Evolutionary conservation across 1,140 invertebrate genomes (phyloP).

Genomic region (Pseudomyrmex flavicornis): DNA sequence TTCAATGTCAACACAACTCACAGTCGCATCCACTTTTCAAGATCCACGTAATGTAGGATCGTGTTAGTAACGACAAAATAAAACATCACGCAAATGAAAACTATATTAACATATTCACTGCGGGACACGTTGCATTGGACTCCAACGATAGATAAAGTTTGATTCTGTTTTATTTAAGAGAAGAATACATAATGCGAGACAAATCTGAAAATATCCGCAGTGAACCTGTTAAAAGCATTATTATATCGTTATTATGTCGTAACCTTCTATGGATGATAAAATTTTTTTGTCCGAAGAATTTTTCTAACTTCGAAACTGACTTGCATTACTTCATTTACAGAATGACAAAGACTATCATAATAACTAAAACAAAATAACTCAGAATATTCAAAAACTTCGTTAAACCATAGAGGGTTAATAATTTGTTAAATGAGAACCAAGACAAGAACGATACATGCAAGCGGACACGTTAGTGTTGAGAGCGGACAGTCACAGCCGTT

Average conservation of each 20-base stretch:
- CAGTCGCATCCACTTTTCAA: slow-evolving; percentile 37
- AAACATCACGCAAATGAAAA: slow-evolving; percentile 37
- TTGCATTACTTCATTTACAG: neutral
- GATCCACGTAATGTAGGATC: neutral
- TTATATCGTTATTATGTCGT: neutral
- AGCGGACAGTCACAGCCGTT: slow-evolving; percentile 49
- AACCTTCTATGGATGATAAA: slow-evolving; percentile 37
- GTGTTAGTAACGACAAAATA: slow-evolving; percentile 39
- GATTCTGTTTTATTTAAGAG: no score
- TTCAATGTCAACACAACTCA: slow-evolving; percentile 50
- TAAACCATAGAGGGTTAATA: slow-evolving; percentile 51
- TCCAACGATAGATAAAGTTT: no score
- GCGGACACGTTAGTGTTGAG: slow-evolving; percentile 67
- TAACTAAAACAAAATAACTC: neutral
- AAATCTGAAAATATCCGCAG: no score
- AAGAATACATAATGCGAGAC: no score
- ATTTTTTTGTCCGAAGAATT: neutral
- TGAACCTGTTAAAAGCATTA: no score
- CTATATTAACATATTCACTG: slow-evolving; percentile 32
- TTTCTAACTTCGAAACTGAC: slow-evolving; percentile 11
- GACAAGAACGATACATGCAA: slow-evolving; percentile 70
- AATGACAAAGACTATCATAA: no score
- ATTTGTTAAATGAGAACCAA: slow-evolving; percentile 50
- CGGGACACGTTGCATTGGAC: no score
- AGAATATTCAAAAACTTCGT: slow-evolving; percentile 19